These are phyloP conservation scores for Pectinophora gossypiella DNA, from an alignment of 1,140 invertebrate species.

Conservation along the genomic window DNA sequence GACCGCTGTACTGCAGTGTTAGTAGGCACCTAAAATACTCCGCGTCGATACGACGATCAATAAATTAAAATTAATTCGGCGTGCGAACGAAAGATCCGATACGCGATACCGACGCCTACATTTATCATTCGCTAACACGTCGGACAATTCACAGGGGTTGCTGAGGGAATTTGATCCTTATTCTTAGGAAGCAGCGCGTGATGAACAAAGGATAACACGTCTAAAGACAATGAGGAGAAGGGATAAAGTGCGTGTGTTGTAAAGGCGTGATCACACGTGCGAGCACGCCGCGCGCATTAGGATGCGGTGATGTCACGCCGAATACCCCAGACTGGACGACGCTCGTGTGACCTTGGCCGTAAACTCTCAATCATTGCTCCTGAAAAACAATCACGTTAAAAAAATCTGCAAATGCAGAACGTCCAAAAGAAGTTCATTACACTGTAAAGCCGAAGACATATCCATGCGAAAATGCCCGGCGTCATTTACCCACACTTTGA, in stretches of 20 bases:
- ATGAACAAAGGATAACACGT: slow-evolving; percentile 63
- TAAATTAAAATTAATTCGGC: slow-evolving; percentile 76
- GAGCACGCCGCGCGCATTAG: slow-evolving; percentile 41
- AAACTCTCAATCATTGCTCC: too few species aligned
- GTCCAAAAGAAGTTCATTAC: too few species aligned
- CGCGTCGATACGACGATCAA: slow-evolving; percentile 65
- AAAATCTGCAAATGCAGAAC: too few species aligned
- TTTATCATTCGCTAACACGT: slow-evolving; percentile 74
- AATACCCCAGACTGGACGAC: slow-evolving; percentile 59
- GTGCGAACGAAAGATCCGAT: slow-evolving; percentile 72
- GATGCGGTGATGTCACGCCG: slow-evolving; percentile 44
- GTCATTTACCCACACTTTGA: too few species aligned
- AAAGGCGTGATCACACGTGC: slow-evolving; percentile 44
- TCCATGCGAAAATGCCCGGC: too few species aligned
- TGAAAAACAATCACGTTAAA: too few species aligned
- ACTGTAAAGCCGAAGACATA: too few species aligned
- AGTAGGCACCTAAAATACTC: slow-evolving; percentile 67
- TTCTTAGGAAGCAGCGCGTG: too few species aligned
- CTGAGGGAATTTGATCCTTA: slow-evolving; percentile 45
- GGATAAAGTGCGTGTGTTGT: slow-evolving; percentile 44
- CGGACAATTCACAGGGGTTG: slow-evolving; percentile 61
- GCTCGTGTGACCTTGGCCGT: slow-evolving; percentile 49
- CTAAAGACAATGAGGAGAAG: slow-evolving; percentile 60
- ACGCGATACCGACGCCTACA: slow-evolving; percentile 71
- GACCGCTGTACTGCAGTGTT: slow-evolving; percentile 28